These are phyloP conservation scores for Musca domestica DNA, from an alignment of 1,140 invertebrate species.

Conservation along the genomic window DNA sequence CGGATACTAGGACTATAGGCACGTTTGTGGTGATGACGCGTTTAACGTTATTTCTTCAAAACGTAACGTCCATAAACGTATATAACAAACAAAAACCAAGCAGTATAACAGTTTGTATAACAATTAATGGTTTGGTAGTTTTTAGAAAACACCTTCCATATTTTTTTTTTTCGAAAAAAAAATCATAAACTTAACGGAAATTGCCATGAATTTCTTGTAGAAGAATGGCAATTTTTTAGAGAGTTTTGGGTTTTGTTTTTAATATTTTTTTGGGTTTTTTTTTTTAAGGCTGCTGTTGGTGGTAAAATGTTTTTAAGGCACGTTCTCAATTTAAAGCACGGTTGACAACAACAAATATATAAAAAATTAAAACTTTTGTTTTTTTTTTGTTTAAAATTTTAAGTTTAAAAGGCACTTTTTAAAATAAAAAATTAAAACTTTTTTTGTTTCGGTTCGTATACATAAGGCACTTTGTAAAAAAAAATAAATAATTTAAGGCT, in stretches of 20 bases:
- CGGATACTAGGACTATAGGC: conserved; percentile 41
- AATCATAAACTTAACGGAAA: not conserved
- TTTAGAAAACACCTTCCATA: not conserved
- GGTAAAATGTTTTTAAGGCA: not conserved
- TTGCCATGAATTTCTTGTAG: not conserved
- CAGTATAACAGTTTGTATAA: conserved; percentile 27
- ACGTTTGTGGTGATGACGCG: conserved; percentile 47
- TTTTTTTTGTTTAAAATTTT: not conserved
- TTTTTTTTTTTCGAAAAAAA: too few relatives aligned
- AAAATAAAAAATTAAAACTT: not conserved
- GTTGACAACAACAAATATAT: not conserved
- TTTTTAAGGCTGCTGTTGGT: conserved; percentile 17
- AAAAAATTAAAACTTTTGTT: not conserved
- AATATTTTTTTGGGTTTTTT: conserved; percentile 13
- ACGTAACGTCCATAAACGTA: conserved; percentile 24
- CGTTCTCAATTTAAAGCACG: not conserved
- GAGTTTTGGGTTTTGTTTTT: not conserved
- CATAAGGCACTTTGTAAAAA: conserved; percentile 17
- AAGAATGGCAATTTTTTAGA: not conserved
- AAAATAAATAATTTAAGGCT: not conserved
- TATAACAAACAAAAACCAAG: conserved; percentile 30
- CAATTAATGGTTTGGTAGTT: not conserved
- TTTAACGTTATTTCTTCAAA: conserved; percentile 11
- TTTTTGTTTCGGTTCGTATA: conserved; percentile 2
- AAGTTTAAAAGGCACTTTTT: conserved; percentile 18